phyloP scores from a whole-genome alignment of 2,888 invertebrate species.

The Synergus itoensis region DNA sequence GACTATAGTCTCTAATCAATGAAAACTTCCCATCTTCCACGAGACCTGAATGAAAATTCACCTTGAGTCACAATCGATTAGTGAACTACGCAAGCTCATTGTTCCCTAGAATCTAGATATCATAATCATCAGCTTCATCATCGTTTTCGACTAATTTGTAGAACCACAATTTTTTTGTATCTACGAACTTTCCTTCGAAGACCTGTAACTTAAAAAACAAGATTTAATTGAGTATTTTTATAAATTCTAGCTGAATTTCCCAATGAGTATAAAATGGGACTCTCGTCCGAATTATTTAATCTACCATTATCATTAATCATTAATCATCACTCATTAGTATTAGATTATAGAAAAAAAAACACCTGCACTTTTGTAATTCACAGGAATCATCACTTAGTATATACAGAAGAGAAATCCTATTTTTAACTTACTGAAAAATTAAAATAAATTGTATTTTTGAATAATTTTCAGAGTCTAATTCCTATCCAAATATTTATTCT shows the following conservation, averaged over 20 bases:
- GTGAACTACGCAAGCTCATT: slow-evolving; percentile 36
- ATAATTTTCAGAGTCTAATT: neutral
- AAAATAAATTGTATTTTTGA: neutral
- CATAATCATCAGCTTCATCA: slow-evolving; percentile 37
- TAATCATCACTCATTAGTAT: neutral
- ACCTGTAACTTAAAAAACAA: no score
- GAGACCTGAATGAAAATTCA: slow-evolving; percentile 40
- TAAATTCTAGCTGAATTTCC: neutral
- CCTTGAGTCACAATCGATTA: slow-evolving; percentile 32
- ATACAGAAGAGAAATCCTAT: neutral
- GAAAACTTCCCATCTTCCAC: slow-evolving; percentile 24
- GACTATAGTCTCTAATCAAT: slow-evolving; percentile 7
- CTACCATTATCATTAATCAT: neutral
- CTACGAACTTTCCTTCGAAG: no score
- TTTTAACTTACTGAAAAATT: neutral
- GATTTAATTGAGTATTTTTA: neutral
- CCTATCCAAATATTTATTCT: neutral
- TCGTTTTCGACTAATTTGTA: neutral
- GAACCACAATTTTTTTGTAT: neutral
- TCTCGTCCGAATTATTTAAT: slow-evolving; percentile 5
- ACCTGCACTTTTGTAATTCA: neutral
- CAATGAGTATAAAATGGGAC: neutral
- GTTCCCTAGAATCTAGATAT: slow-evolving; percentile 33
- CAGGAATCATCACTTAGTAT: neutral
- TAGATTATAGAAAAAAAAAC: slow-evolving; percentile 26